Evolutionary conservation across 2,113 vertebrate genomes (phyloP), one percentile per base, ranked within the genome.

Genomic region (Globicephala melas): DNA sequence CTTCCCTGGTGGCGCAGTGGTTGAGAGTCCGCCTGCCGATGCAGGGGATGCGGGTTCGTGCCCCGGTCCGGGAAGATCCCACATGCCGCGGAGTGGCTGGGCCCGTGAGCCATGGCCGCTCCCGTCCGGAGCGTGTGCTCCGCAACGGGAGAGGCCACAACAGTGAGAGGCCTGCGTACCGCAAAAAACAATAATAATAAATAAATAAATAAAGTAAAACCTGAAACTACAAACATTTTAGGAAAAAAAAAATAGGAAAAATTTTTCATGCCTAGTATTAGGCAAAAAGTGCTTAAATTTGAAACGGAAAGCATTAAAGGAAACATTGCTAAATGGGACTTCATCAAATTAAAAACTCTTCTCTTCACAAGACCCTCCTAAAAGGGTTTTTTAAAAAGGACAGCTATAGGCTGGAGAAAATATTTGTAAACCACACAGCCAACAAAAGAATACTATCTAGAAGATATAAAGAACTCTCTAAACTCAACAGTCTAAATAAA

Each of bases 341-440:
- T 84, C 6, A 47, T 58, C 21, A 85, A 92, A 94, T 50, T 92
- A 38, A 77, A 89, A 89, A 36, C 18, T 92, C 26, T 67, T 1
- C 2, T 92, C n/a, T 73, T 2, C 3, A 50, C 2, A 25, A 95
- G 33, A 38, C 21, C 33, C 6, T 71, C 11, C 20, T 44, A 53
- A 82, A 58, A 82, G 38, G 36, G 50, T 8, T 79, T 79, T 92
- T 86, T 60, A 73, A 62, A 79, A 6, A 79, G 62, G 50, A 20
- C 47, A 74, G 23, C 28, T 55, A 95, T 33, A 84, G 5, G 44
- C 20, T 62, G 33, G 38, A 62, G 58, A 73, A 79, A 80, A 68
- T 58, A 60, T 60, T 62, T 91, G 31, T 41, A 91, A 62, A 21
- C 23, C 26, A 33, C 6, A 26, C 2, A 84, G 28, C 25, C 15